Evolutionary conservation across 2,797 vertebrate species (phyloP).

Genomic region (Poeciliopsis paucimaculata): DNA sequence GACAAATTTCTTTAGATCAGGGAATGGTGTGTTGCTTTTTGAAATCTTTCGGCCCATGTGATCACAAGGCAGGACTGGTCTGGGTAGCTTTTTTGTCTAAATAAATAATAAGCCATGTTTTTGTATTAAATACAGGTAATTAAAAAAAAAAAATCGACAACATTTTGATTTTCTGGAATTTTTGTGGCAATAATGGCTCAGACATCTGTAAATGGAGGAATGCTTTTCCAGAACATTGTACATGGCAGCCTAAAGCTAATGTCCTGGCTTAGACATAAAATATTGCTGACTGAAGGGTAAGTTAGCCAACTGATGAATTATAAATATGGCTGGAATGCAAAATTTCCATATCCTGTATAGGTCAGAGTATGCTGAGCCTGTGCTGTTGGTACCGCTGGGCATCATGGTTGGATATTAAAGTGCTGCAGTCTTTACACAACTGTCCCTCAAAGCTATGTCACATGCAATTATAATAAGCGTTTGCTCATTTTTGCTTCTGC

Average conservation of each 20-base stretch:
- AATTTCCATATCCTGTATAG: constrained; percentile 76
- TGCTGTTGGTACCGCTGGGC: constrained; percentile 66
- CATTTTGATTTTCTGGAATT: not conserved
- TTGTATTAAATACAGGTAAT: not conserved
- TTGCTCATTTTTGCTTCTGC: constrained; percentile 48
- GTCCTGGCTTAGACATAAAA: constrained; percentile 71
- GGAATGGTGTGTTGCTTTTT: not conserved
- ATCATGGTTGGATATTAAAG: constrained; percentile 71
- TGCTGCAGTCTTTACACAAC: constrained; percentile 50
- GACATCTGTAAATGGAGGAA: not conserved
- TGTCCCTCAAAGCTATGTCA: constrained; percentile 69
- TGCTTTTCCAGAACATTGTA: not conserved
- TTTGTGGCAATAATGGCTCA: not conserved
- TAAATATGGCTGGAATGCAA: constrained; percentile 75
- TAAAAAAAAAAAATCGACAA: not conserved
- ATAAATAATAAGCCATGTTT: not conserved
- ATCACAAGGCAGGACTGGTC: not conserved
- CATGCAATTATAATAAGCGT: constrained; percentile 70
- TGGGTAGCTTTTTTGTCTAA: not conserved
- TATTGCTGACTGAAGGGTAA: constrained; percentile 79
- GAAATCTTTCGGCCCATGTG: not conserved
- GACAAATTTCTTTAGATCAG: not conserved
- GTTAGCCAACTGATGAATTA: constrained; percentile 79
- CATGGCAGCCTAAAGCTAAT: constrained; percentile 45
- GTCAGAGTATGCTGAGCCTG: constrained; percentile 68